These are phyloP conservation scores for Rutpela maculata DNA, from an alignment of 2,888 invertebrate species.

Conservation along the genomic window DNA sequence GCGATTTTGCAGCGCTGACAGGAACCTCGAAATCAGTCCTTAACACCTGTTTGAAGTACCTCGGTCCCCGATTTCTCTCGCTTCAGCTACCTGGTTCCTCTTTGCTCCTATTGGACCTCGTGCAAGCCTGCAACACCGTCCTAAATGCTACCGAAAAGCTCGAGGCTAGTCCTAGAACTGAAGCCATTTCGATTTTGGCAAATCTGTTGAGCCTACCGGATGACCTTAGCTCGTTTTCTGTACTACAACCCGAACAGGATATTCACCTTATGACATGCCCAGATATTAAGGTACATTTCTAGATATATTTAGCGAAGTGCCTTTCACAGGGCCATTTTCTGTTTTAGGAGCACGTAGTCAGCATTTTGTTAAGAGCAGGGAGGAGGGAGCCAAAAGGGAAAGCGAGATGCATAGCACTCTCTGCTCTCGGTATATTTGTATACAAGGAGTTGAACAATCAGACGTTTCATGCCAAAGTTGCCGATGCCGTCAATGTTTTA, in stretches of 20 bases:
- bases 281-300: conserved; percentile 83
- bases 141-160: conserved; percentile 87
- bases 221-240: conserved; percentile 76
- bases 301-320: not conserved
- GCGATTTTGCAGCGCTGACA: conserved; percentile 76
- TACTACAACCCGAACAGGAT: conserved; percentile 78
- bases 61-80: conserved; percentile 91
- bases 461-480: conserved; percentile 79
- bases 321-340: not conserved
- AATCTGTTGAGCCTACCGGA: conserved; percentile 90
- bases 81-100: conserved; percentile 92
- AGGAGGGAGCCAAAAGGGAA: conserved; percentile 91
- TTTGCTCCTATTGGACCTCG: conserved; percentile 89
- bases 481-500: conserved; percentile 82
- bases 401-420: conserved; percentile 92
- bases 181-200: conserved; percentile 93
- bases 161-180: conserved; percentile 84
- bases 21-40: conserved; percentile 85
- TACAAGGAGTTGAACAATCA: conserved; percentile 81
- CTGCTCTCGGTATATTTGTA: conserved; percentile 86
- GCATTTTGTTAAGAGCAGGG: conserved; percentile 90
- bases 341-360: conserved; percentile 88
- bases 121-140: conserved; percentile 92
- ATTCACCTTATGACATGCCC: conserved; percentile 79
- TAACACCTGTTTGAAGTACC: conserved; percentile 85